phyloP scores from a whole-genome alignment of 2,113 vertebrate species.

The Tinamus guttatus region DNA sequence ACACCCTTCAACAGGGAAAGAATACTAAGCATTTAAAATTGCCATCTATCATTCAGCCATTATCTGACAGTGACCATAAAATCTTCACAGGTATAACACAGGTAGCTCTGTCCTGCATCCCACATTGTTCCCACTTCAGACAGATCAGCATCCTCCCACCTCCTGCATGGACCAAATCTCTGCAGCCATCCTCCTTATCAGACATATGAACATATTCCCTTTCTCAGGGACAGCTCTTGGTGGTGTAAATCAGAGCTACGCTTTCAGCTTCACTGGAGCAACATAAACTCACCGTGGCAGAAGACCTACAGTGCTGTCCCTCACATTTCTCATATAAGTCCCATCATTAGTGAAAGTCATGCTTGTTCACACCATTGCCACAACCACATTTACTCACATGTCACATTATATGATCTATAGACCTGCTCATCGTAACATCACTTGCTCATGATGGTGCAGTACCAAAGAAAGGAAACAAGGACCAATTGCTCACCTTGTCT shows the following conservation, averaged over 20 bases:
- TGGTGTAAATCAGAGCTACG: not conserved
- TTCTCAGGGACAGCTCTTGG: not conserved
- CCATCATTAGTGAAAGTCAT: not conserved
- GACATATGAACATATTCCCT: not conserved
- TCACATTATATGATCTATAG: not conserved
- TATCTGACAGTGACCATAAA: slow-evolving; percentile 25
- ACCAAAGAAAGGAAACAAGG: not conserved
- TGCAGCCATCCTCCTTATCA: not conserved
- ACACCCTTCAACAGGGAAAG: slow-evolving; percentile 15
- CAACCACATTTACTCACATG: not conserved
- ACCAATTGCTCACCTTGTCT: not conserved
- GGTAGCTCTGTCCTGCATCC: not conserved
- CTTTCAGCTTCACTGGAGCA: not conserved
- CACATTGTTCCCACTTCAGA: not conserved
- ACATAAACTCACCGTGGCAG: not conserved
- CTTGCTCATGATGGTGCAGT: not conserved
- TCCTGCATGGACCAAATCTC: not conserved
- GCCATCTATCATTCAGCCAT: slow-evolving; percentile 38
- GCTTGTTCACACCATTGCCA: not conserved
- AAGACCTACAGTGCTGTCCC: not conserved
- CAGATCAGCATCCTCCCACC: not conserved
- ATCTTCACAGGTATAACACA: not conserved
- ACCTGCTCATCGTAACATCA: rapidly evolving
- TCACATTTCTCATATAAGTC: not conserved
- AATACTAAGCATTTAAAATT: slow-evolving; percentile 70